Conservation (phyloP, 2,888 invertebrate species). For the Drosophila colorata region DNA sequence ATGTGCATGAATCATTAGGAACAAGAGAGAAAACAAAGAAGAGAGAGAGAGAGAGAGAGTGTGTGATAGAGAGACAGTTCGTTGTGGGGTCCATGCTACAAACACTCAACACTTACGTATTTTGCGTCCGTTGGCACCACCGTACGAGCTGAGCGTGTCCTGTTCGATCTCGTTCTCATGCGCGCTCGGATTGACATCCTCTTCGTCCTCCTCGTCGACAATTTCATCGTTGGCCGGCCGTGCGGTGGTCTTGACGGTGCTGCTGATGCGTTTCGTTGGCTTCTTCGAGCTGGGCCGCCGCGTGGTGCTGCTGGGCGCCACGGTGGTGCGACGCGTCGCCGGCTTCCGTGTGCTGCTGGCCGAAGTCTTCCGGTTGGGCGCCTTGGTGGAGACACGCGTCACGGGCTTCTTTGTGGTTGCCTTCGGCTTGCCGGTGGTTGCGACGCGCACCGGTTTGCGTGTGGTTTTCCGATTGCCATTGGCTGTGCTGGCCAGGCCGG, state of each 20-base stretch:
- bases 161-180: constrained; percentile 80
- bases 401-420: constrained; percentile 83
- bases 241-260: constrained; percentile 80
- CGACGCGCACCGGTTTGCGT: constrained; percentile 72
- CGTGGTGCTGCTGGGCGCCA: constrained; percentile 85
- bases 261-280: constrained; percentile 77
- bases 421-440: constrained; percentile 69
- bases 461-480: constrained; percentile 78
- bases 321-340: constrained; percentile 79
- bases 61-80: constrained; percentile 71
- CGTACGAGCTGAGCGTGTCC: constrained; percentile 67
- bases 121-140: constrained; percentile 80
- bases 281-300: constrained; percentile 84
- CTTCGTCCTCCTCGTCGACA: constrained; percentile 82
- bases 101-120: constrained; percentile 83
- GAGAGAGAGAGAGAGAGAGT: constrained; percentile 58
- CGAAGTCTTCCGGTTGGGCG: constrained; percentile 71
- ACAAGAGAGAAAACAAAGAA: constrained; percentile 56
- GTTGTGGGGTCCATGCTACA: constrained; percentile 77
- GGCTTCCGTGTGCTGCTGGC: constrained; percentile 80
- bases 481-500: constrained; percentile 45
- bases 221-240: constrained; percentile 78
- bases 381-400: constrained; percentile 79
- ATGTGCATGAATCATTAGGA: constrained; percentile 64
- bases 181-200: constrained; percentile 78